Conservation (phyloP, 2,113 vertebrate genomes). For the Butorides virescens region DNA sequence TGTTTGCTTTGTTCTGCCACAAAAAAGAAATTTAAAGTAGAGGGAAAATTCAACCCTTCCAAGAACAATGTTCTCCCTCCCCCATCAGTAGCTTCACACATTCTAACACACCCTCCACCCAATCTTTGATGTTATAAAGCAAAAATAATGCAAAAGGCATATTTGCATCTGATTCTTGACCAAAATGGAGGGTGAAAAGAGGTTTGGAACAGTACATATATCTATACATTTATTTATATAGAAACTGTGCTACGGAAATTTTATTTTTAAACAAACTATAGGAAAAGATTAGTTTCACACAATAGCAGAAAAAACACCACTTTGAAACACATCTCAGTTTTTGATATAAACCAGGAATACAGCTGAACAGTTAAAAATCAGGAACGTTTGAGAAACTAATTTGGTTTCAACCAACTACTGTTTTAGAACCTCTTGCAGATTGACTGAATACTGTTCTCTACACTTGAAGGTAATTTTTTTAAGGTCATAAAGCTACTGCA, state of each 20-base stretch:
- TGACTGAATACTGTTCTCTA: not conserved
- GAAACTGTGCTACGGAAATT: not conserved
- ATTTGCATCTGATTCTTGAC: not conserved
- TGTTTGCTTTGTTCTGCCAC: not conserved
- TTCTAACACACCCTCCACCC: not conserved
- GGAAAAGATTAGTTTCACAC: not conserved
- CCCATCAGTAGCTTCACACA: not conserved
- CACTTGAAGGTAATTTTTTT: not conserved
- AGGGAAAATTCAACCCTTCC: not conserved
- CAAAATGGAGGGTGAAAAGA: not conserved
- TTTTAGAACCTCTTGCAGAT: not conserved
- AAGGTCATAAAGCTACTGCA: not conserved
- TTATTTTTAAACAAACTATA: not conserved
- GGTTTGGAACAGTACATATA: not conserved
- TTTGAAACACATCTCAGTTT: not conserved
- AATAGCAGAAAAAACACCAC: not conserved
- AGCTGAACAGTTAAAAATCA: not conserved
- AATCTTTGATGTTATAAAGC: not conserved
- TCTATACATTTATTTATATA: not conserved
- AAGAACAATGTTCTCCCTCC: not conserved
- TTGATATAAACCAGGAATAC: not conserved
- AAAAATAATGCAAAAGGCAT: not conserved
- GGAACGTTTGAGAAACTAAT: not conserved
- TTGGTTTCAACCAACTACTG: not conserved
- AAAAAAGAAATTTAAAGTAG: not conserved